Base-by-base conservation (phyloP, 2,113 vertebrate species). In the Gnathonemus echidnorhynchus region DNA sequence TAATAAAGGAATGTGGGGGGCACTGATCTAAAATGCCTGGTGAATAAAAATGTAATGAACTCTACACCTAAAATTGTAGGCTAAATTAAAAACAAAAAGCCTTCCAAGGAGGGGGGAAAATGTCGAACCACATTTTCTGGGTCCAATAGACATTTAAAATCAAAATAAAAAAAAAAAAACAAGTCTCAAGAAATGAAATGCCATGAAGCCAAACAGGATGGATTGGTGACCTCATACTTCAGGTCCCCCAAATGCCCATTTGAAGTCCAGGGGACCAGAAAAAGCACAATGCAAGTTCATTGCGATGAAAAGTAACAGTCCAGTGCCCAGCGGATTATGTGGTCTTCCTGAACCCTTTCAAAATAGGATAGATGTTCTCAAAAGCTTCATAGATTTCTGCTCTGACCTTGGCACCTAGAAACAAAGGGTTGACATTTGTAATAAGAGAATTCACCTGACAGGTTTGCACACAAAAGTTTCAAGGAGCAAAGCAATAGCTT, bases 301-400 rank as follows among this genome's bases (percentile, higher is more conserved):
- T 27, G 31, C 50, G 10, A 80, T 85, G n/a, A 49, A 45, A 49
- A 50, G 83, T 31, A 31, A 88, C 87, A 88, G 91, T 91, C 88
- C 85, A 50, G 48, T 2, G 86, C 46, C 90, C 89, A 88, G 91
- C 91, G 62, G 87, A 95, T 96, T 98, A 99, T 92, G 98, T 98
- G 0, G 98, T 99, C 94, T 99, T 99, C 92, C 98, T 95, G 95
- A 99, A 99, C 91, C 98, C 98, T 96, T 99, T 99, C 91, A 99
- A 96, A 93, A 99, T 99, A 35, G 98, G 98, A 94, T 99, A 99
- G 93, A 99, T 99, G 92, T 99, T 99, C 95, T 99, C 98, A 96
- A 99, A 99, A 0, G 98, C 98, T 95, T 99, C 98, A 27, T 99
- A 99, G 93, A 99, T 99, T 94, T 99, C 98, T 90, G 94, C 97